Evolutionary conservation across 1,140 invertebrate genomes (phyloP).

Genomic region (Drosophila jambulina): DNA sequence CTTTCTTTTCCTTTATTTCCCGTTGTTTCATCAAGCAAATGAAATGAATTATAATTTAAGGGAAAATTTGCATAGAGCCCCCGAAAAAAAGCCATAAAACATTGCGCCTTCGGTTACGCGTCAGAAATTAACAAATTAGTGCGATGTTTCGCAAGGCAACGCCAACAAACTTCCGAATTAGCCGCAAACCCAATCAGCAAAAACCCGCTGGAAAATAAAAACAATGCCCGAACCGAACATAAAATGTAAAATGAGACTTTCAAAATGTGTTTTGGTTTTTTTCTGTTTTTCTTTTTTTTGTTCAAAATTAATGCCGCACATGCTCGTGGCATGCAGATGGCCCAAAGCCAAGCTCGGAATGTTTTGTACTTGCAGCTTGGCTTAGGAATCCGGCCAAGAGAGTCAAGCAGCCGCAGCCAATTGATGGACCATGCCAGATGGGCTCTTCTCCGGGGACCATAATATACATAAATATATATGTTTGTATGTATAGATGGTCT

Average conservation of each 20-base stretch:
- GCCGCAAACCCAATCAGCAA: conserved; percentile 41
- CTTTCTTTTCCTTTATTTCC: conserved; percentile 15
- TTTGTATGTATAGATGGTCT: background rate
- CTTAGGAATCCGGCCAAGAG: conserved; percentile 22
- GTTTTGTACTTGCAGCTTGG: conserved; percentile 35
- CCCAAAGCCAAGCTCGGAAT: conserved; percentile 23
- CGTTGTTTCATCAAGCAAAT: conserved; percentile 38
- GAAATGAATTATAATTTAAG: conserved; percentile 62
- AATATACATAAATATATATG: background rate
- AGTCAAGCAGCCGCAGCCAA: conserved; percentile 51
- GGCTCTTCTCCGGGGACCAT: conserved; percentile 17
- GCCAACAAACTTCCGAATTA: conserved; percentile 71
- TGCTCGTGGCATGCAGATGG: conserved; percentile 67
- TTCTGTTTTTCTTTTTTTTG: background rate
- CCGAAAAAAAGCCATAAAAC: conserved; percentile 59
- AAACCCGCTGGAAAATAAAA: conserved; percentile 13
- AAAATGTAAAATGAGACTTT: conserved; percentile 57
- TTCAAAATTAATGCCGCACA: conserved; percentile 58
- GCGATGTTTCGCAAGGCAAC: conserved; percentile 78
- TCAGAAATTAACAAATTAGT: conserved; percentile 81
- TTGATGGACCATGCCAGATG: conserved; percentile 62
- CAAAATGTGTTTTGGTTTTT: conserved; percentile 44
- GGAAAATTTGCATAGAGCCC: conserved; percentile 65
- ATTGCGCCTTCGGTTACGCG: conserved; percentile 75
- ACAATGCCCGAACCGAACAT: conserved; percentile 24